phyloP scores from a whole-genome alignment of 2,797 vertebrate species.

The Lithobates sylvaticus region DNA sequence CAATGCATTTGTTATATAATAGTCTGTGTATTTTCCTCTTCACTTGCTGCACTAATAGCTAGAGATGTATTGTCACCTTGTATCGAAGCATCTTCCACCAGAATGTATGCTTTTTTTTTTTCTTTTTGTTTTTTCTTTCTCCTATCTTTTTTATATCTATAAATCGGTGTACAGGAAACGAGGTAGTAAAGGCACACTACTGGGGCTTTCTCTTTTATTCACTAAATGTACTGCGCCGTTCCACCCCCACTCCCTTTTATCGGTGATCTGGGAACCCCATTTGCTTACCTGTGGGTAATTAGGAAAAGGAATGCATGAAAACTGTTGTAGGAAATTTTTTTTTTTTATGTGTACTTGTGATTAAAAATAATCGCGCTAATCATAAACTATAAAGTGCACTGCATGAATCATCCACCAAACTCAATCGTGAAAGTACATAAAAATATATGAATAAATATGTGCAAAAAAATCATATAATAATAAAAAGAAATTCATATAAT shows the following conservation, averaged over 20 bases:
- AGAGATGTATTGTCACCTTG: neutral
- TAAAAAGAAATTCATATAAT: too few relatives aligned
- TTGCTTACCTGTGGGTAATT: too few relatives aligned
- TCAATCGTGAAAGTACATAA: too few relatives aligned
- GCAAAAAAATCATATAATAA: too few relatives aligned
- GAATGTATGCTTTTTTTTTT: neutral
- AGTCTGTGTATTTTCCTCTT: constrained; percentile 4
- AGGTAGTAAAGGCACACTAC: neutral
- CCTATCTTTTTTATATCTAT: neutral
- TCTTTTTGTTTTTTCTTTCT: neutral
- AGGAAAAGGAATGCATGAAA: too few relatives aligned
- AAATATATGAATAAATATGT: too few relatives aligned
- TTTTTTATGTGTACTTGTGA: too few relatives aligned
- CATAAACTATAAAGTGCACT: too few relatives aligned
- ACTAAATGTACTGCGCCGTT: neutral
- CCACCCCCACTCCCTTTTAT: neutral
- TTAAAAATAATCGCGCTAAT: too few relatives aligned
- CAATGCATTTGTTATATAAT: neutral
- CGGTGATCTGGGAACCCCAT: too few relatives aligned
- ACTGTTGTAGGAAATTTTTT: too few relatives aligned
- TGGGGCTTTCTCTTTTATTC: neutral
- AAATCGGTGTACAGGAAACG: neutral
- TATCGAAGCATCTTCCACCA: neutral
- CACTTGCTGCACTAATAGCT: neutral
- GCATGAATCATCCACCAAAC: too few relatives aligned